Evolutionary conservation across 1,140 invertebrate species (phyloP), one percentile per base, ranked within the genome.

Genomic region (Sarcophaga bullata): DNA sequence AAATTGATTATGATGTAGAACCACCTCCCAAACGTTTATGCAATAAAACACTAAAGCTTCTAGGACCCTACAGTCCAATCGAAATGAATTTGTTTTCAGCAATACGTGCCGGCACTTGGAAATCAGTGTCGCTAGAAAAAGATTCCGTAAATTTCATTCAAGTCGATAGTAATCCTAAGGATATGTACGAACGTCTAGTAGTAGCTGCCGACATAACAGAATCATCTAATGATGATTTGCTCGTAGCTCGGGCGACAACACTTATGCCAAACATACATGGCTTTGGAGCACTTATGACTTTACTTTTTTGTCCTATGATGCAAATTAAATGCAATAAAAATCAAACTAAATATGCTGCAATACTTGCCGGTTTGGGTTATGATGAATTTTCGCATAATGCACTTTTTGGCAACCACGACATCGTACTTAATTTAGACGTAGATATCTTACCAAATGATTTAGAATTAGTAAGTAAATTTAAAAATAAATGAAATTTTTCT

Each of bases 241-340:
- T 98, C 54, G 92, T 90, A 0, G 88, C 96, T 0, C 91, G 95
- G 0, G 93, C 96, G 84, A 98, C 97, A 4, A 97, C 96, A 0
- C 85, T 98, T 0, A 95, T 98, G 95, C 97, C 97, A 0, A 94
- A 95, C 84, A 93, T 97, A 73, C 93, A 93, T 49, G 97, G 97
- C 0, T 91, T 98, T 9, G 93, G 94, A 1, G 91, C 94, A 13
- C 85, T 98, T 0, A 91, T 98, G 72, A 89, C 93, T 3, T 87
- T 98, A 37, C 91, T 98, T 0, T 98, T 98, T 90, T 93, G 95
- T 52, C 97, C 97, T 0, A 91, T 90, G 84, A 93, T 95, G 86
- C 95, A 98, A 91, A 86, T 98, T 1, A 92, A 94, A 83, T 90
- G 92, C 46, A 94, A 95, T 85, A 58, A 82, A 0, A 86, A 91